Conservation (phyloP, 2,797 vertebrate genomes). For the Pampus argenteus region DNA sequence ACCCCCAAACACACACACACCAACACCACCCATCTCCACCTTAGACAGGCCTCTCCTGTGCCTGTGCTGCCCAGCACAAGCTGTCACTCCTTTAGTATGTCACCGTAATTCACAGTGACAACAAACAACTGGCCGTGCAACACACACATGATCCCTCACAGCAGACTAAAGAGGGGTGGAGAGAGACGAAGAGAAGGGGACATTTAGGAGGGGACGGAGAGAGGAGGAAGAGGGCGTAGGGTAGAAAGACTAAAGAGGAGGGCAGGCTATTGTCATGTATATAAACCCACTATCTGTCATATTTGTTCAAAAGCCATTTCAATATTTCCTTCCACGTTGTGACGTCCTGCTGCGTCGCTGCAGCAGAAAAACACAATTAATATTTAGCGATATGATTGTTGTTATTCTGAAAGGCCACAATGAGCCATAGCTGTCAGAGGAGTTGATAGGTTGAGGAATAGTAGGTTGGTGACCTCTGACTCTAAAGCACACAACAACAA, state of each 20-base stretch:
- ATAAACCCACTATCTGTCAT: conserved; percentile 42
- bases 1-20: conserved; percentile 22
- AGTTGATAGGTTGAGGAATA: conserved; percentile 59
- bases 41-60: conserved; percentile 6
- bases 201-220: conserved; percentile 36
- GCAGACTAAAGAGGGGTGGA: background rate
- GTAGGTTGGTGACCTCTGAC: conserved; percentile 61
- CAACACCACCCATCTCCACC: conserved; percentile 22
- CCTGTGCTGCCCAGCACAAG: conserved; percentile 64
- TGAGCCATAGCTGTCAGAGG: conserved; percentile 42
- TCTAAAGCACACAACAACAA: conserved; percentile 38
- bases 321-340: conserved; percentile 42
- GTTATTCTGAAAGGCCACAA: conserved; percentile 33
- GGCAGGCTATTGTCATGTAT: conserved; percentile 43
- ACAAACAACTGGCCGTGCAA: conserved; percentile 76
- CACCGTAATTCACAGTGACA: conserved; percentile 83
- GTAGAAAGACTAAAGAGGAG: conserved; percentile 30
- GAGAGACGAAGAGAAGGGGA: conserved; percentile 19
- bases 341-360: conserved; percentile 16
- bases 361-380: conserved; percentile 26
- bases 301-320: conserved; percentile 37
- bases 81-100: conserved; percentile 75
- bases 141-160: conserved; percentile 75
- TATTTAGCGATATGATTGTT: conserved; percentile 40
- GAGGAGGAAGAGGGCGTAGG: conserved; percentile 32